phyloP scores from a whole-genome alignment of 1,140 invertebrate genomes.

The Ceratoteleas bidentatus region DNA sequence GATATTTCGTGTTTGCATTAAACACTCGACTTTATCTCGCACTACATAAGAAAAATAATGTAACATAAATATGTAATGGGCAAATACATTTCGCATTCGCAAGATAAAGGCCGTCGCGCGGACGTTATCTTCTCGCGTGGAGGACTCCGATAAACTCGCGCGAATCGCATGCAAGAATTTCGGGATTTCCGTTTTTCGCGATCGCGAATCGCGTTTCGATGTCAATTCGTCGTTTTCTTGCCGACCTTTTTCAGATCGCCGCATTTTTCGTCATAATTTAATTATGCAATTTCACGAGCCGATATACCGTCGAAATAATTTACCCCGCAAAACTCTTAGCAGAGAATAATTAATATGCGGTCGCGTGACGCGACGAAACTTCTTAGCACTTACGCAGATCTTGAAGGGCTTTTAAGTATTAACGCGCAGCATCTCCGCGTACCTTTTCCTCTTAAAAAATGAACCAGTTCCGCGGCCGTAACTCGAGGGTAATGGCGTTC shows the following conservation, averaged over 20 bases:
- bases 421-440: constrained; percentile 39
- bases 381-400: constrained; percentile 49
- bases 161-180: no score
- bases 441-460: constrained; percentile 51
- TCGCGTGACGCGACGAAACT: constrained; percentile 16
- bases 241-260: no score
- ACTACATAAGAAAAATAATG: constrained; percentile 18
- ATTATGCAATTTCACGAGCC: no score
- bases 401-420: constrained; percentile 56
- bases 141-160: no score
- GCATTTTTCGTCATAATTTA: no score
- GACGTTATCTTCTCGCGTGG: constrained; percentile 5
- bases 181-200: no score
- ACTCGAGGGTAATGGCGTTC: constrained; percentile 70
- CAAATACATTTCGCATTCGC: constrained; percentile 17
- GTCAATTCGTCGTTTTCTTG: no score
- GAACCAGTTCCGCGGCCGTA: constrained; percentile 35
- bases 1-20: not conserved
- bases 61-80: constrained; percentile 27
- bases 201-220: no score
- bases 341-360: no score
- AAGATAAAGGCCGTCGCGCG: constrained; percentile 15
- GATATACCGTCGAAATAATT: no score
- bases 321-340: no score
- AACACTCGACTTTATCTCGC: not conserved